Evolutionary conservation across 2,113 vertebrate genomes (phyloP).

Genomic region (Sigmodon hispidus): DNA sequence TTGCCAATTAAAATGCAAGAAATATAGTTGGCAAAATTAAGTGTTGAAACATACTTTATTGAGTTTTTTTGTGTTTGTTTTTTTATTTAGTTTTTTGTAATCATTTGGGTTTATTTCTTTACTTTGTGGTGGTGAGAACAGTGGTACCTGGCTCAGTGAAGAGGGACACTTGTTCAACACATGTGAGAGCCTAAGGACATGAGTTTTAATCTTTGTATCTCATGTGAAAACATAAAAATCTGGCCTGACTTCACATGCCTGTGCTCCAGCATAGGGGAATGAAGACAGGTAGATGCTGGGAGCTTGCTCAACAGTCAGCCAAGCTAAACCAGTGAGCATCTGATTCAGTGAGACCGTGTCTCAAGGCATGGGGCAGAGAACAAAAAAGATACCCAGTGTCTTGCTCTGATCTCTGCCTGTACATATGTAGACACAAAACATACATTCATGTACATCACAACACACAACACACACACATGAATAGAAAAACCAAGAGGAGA

Average conservation of each 20-base stretch:
- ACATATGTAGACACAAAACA: background rate
- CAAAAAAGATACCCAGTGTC: background rate
- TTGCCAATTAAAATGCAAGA: background rate
- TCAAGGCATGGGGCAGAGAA: background rate
- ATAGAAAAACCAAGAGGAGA: background rate
- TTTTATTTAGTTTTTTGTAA: background rate
- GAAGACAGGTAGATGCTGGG: no score
- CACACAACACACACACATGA: background rate
- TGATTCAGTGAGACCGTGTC: background rate
- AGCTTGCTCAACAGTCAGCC: background rate
- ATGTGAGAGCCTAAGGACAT: background rate
- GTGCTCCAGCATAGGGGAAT: background rate
- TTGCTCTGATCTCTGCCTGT: background rate
- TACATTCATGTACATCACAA: background rate
- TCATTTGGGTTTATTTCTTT: background rate
- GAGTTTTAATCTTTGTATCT: background rate
- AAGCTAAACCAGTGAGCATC: background rate
- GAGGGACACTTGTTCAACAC: background rate
- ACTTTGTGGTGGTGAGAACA: background rate
- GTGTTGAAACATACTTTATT: background rate
- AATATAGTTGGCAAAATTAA: background rate
- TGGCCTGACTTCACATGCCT: background rate
- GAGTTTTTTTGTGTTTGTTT: no score
- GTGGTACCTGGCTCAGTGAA: background rate
- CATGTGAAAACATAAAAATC: background rate